Evolutionary conservation across 2,797 vertebrate genomes (phyloP).

Genomic region (Silurus lanzhouensis): DNA sequence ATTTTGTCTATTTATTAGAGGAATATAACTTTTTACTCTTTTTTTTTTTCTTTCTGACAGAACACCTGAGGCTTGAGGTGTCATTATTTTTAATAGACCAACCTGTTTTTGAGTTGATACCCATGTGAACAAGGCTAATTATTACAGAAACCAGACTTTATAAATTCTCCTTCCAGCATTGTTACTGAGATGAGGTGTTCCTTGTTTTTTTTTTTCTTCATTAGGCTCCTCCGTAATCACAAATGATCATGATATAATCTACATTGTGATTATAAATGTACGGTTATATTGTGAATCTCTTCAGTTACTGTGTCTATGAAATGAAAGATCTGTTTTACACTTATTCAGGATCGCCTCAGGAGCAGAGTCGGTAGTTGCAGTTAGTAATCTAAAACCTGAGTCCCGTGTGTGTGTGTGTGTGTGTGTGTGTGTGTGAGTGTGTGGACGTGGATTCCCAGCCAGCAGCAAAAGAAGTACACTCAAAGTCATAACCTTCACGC

Average conservation of each 20-base stretch:
- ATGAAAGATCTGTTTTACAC: background rate
- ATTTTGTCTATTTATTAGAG: background rate
- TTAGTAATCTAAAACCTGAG: conserved; percentile 11
- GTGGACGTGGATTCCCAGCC: conserved; percentile 30
- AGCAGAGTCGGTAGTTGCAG: background rate
- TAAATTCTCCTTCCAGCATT: background rate
- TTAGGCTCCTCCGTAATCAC: background rate
- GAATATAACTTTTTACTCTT: background rate
- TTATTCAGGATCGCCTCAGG: background rate
- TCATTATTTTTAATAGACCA: background rate
- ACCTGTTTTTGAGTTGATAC: background rate
- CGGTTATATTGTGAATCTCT: background rate
- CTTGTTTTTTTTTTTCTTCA: background rate
- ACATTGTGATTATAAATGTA: background rate
- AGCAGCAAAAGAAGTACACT: conserved; percentile 19
- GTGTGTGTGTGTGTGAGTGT: conserved; percentile 32
- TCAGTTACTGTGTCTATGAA: background rate
- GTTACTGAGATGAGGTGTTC: background rate
- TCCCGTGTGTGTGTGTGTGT: background rate
- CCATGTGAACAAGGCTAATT: background rate
- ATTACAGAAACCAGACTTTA: background rate
- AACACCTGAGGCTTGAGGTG: background rate
- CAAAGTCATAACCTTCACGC: conserved; percentile 62
- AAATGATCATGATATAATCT: background rate
- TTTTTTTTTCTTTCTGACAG: background rate